phyloP scores from a whole-genome alignment of 2,113 vertebrate genomes.

The Athene noctua region DNA sequence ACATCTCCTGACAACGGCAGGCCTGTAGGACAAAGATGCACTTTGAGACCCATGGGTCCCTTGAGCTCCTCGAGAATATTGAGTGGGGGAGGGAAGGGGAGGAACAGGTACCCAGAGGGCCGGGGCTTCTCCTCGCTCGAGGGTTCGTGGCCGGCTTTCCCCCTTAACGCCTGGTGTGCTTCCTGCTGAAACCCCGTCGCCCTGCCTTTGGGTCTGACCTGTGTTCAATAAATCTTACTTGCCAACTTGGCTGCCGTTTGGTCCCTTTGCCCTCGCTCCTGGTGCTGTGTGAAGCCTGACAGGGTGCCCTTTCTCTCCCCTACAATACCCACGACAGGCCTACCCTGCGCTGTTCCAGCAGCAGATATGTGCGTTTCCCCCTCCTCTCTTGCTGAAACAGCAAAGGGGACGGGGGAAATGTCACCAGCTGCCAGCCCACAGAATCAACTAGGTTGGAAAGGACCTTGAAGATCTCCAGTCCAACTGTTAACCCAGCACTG shows the following conservation, averaged over 20 bases:
- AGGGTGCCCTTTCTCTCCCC: not conserved
- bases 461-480: not conserved
- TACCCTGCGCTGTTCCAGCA: fast-evolving
- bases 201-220: not conserved
- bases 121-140: not conserved
- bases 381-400: not conserved
- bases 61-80: not conserved
- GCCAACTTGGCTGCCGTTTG: not conserved
- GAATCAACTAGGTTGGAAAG: no score
- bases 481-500: no score
- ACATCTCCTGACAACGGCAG: fast-evolving
- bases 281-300: fast-evolving
- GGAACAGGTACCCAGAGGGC: fast-evolving
- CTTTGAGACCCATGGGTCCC: not conserved
- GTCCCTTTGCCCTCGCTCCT: not conserved
- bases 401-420: not conserved
- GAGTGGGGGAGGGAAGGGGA: not conserved
- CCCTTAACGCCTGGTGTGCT: not conserved
- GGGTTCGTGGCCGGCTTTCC: not conserved
- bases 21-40: not conserved
- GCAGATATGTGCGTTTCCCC: fast-evolving
- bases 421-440: not conserved
- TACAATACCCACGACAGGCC: fast-evolving
- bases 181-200: not conserved
- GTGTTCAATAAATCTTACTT: not conserved